Base-by-base conservation (phyloP, 1,140 invertebrate genomes). In the Drosophila athabasca region DNA sequence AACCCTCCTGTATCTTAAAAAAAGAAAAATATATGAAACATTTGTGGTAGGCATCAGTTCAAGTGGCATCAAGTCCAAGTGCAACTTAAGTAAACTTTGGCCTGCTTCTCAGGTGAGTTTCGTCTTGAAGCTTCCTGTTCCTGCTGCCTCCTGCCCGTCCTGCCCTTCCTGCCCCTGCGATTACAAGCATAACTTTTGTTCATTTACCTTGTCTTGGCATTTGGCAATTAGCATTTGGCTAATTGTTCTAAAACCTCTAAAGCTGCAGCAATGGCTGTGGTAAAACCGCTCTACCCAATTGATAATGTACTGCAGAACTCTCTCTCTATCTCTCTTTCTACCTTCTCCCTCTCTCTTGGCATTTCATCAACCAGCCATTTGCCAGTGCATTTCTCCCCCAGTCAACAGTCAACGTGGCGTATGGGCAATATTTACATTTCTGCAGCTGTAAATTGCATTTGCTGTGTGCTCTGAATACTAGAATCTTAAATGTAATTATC, bases 371-470 rank as follows among this genome's bases (percentile, higher is more conserved):
- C 54, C 13, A 31, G 15, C 54, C n/a, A 31, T 50, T 53, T 55
- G 51, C 22, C 39, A 50, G 35, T 41, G 48, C 35, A 74, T 75
- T 65, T 68, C 70, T 54, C 15, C 17, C 17, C 17, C 17, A n/a
- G n/a, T n/a, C n/a, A 0, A 2, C 49, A 52, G 24, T 17, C 78
- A 79, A 69, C 78, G 75, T 82, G 87, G 82, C 83, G 82, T 79
- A 87, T 88, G 70, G 65, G 78, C 54, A 51, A 59, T 59, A 44
- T 53, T 26, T 26, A 5, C 24, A 26, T 26, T 6, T 26, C 24
- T 8, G 39, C 55, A 75, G 62, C 69, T 70, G 78, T 70, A 85
- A 85, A 85, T 85, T 85, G 78, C 70, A 87, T 85, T 87, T 71
- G 51, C n/a, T 49, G 46, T 68, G 19, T 26, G 24, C 24, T 26